Base-by-base conservation (phyloP, 2,797 vertebrate species). In the Syngnathus acus region DNA sequence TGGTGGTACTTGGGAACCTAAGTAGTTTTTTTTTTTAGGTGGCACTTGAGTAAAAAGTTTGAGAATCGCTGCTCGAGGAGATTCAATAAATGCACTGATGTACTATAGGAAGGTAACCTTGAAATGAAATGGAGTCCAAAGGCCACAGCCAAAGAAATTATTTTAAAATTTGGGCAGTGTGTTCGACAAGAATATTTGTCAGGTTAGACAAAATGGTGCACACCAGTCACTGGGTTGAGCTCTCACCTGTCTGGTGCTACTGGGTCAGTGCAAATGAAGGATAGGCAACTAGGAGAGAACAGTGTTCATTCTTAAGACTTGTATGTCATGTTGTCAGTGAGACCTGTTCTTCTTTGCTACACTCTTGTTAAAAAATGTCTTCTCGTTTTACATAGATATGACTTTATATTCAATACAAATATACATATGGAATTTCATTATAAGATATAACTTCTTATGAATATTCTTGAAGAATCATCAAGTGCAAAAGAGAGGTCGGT, bases 261-360 rank as follows among this genome's bases (percentile, higher is more conserved):
- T 88, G 85, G 85, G 85, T 88, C 85, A 87, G 86, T 88, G 87
- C 88, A 89, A 88, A 87, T 83, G 81, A 89, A 84, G 80, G 84
- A 80, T 84, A 88, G 86, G 86, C 84, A 85, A 84, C 84, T 68
- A 80, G 78, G 81, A 86, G 75, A 80, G 72, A 86, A 84, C 79
- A 80, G 79, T 79, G 65, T 81, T 75, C 75, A 77, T 72, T 78
- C 74, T 79, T 84, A 72, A 76, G 68, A 77, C 64, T 70, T 55
- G 70, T 72, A 71, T 79, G 82, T 79, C 60, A 78, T 81, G 71
- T 75, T 84, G 48, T 82, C 81, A 81, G 75, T 86, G 79, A 88
- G 78, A 86, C 83, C 82, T 87, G 83, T 86, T 88, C 86, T 82
- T 85, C 82, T 86, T 84, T 89, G 89, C 89, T 89, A 90, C 86